phyloP scores from a whole-genome alignment of 64 coral and sea anemone genomes.

The Pocillopora verrucosa region DNA sequence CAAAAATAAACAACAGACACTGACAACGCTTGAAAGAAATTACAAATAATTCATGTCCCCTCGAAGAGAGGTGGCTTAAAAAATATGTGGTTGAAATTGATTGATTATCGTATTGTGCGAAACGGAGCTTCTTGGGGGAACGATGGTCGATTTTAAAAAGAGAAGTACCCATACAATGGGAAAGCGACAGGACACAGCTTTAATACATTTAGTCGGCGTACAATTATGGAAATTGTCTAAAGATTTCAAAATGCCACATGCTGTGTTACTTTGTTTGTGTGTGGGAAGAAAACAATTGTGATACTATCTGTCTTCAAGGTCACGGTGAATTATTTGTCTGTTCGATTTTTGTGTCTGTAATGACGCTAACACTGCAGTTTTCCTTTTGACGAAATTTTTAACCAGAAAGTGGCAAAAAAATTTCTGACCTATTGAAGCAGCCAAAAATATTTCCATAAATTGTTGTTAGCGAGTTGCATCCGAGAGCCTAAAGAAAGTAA shows the following conservation, averaged over 20 bases:
- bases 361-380: background rate
- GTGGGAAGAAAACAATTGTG: conserved; percentile 10
- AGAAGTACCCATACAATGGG: background rate
- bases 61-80: background rate
- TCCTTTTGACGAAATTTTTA: background rate
- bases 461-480: background rate
- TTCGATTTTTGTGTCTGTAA: background rate
- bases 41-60: conserved; percentile 23
- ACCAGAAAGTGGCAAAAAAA: background rate
- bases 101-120: background rate
- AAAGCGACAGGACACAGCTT: background rate
- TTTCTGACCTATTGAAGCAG: background rate
- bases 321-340: conserved; percentile 13
- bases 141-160: background rate
- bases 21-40: background rate
- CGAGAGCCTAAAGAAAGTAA: background rate
- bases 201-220: background rate
- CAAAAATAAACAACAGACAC: conserved; percentile 17
- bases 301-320: conserved; percentile 29
- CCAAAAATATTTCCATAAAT: background rate
- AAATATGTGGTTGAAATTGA: background rate
- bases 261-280: conserved; percentile 3
- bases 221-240: conserved; percentile 12
- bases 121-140: background rate
- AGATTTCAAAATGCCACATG: conserved; percentile 20